Evolutionary conservation across 2,113 vertebrate species (phyloP), one percentile per base, ranked within the genome.

Genomic region (Geococcyx californianus): DNA sequence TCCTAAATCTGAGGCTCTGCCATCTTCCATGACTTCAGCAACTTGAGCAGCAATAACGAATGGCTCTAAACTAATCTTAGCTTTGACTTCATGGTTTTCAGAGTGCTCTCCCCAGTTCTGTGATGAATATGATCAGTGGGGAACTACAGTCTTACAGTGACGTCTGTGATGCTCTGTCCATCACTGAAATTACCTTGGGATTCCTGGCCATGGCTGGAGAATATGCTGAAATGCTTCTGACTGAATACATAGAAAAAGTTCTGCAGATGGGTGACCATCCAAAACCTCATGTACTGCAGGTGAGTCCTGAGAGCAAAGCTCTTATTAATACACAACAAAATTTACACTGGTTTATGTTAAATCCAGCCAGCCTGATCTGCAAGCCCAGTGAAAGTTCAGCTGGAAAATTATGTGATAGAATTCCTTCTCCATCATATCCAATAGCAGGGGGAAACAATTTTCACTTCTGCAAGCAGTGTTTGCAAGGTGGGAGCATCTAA

Each of bases 131-230:
- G 20, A 95, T 99, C 94, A 94, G 97, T 16, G 98, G 98, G 55
- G 98, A 99, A 67, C 97, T 99, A 34, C 98, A 98, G 92, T 98
- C 98, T 49, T 99, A 99, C 96, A 99, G 98, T 9, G 99, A 99
- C 8, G 97, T 98, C 95, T 99, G 99, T 55, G 99, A 99, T 51
- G 99, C 99, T 16, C 95, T 99, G 86, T 98, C 98, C 12, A 94
- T 98, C 14, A 81, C 98, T 68, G 99, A 99, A 90, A 97, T 99
- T 58, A 97, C 98, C 5, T 90, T 99, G 63, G 98, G 99, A 15
- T 99, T 99, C 96, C 98, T 99, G 74, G 98, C 99, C 95, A 99
- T 98, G 91, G 98, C 98, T 8, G 98, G 98, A 4, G 99, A 98
- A 76, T 95, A 98, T 1, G 70, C 98, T 4, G 84, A 98, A 49